phyloP scores from a whole-genome alignment of 2,797 vertebrate species.

The Macroramphosus scolopax region DNA sequence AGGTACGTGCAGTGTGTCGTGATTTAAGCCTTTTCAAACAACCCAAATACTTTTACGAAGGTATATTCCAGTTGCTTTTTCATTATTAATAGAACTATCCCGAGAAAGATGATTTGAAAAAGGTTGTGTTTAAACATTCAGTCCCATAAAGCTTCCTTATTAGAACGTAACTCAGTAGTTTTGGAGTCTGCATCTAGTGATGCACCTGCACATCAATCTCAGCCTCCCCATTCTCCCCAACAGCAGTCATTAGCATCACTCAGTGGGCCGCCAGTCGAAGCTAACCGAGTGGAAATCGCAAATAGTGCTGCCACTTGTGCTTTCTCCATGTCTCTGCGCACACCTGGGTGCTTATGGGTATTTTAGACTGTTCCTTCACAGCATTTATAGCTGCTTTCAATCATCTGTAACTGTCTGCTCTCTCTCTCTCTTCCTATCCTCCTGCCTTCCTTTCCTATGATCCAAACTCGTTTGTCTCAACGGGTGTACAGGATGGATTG shows the following conservation, averaged over 20 bases:
- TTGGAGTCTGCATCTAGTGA: constrained; percentile 23
- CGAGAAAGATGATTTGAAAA: constrained; percentile 8
- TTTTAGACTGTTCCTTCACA: constrained; percentile 14
- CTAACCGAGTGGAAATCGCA: constrained; percentile 53
- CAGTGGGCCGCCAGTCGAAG: constrained; percentile 43
- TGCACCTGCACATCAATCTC: constrained; percentile 53
- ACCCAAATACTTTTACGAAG: too few relatives aligned
- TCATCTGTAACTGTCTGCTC: constrained; percentile 30
- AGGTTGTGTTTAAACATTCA: constrained; percentile 10
- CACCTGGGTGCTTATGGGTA: constrained; percentile 41
- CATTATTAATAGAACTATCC: constrained; percentile 7
- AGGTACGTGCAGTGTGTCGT: background rate
- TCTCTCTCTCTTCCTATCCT: constrained; percentile 17
- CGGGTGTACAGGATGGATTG: background rate
- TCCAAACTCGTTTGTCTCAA: constrained; percentile 5
- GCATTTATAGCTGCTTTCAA: constrained; percentile 38
- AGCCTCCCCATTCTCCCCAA: constrained; percentile 23
- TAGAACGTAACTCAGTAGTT: constrained; percentile 7
- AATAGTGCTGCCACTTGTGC: constrained; percentile 37
- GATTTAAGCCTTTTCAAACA: constrained; percentile 14
- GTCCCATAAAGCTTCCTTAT: constrained; percentile 20
- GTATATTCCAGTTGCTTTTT: constrained; percentile 1
- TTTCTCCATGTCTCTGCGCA: constrained; percentile 22
- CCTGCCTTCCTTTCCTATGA: constrained; percentile 1
- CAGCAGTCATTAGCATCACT: constrained; percentile 58